Evolutionary conservation across 2,888 invertebrate genomes (phyloP).

Genomic region (Ellobium chinense): DNA sequence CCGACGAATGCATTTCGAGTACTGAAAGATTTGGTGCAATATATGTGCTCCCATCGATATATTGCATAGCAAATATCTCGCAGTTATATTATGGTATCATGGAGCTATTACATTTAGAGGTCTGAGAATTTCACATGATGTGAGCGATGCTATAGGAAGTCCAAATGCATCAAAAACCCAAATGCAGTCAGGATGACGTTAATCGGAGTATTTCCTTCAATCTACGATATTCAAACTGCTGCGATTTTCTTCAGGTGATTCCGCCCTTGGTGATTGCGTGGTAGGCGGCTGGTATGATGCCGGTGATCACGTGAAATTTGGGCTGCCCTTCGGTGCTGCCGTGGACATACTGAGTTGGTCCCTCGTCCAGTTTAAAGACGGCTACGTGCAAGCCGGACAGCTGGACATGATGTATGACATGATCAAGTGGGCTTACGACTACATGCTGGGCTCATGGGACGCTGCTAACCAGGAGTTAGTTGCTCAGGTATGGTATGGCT

Average conservation of each 20-base stretch:
- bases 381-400: constrained; percentile 55
- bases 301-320: constrained; percentile 63
- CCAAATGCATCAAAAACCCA: too few relatives aligned
- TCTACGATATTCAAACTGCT: too few relatives aligned
- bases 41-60: too few relatives aligned
- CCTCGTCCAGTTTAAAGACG: constrained; percentile 56
- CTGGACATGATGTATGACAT: constrained; percentile 61
- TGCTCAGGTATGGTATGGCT: constrained; percentile 40
- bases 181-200: too few relatives aligned
- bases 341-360: constrained; percentile 57
- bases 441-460: constrained; percentile 80
- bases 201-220: too few relatives aligned
- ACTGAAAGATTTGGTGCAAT: too few relatives aligned
- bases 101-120: too few relatives aligned
- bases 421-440: constrained; percentile 83
- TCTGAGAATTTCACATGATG: too few relatives aligned
- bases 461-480: constrained; percentile 30
- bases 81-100: too few relatives aligned
- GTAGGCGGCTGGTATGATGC: constrained; percentile 53
- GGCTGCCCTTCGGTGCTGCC: constrained; percentile 58
- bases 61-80: too few relatives aligned
- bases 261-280: constrained; percentile 25
- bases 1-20: too few relatives aligned
- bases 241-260: background rate
- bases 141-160: too few relatives aligned